These are phyloP conservation scores for Rallus crepitans DNA, from an alignment of 2,797 vertebrate species.

Conservation along the genomic window DNA sequence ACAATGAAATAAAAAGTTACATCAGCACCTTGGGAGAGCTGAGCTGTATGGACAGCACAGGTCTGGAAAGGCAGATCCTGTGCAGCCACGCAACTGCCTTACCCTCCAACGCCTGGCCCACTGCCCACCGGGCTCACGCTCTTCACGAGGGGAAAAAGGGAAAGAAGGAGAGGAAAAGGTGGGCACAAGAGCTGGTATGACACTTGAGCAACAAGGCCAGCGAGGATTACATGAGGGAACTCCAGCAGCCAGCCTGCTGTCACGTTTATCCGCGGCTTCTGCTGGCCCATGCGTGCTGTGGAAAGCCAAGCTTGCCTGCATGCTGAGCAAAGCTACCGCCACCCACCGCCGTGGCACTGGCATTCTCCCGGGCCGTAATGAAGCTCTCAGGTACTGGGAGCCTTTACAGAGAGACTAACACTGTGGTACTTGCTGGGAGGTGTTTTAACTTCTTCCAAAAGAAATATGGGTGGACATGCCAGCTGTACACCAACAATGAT, in stretches of 20 bases:
- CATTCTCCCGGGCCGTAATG: fast-evolving
- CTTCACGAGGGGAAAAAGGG: not conserved
- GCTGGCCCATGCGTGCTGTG: not conserved
- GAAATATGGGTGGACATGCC: not conserved
- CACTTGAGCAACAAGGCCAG: not conserved
- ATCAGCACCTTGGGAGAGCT: not conserved
- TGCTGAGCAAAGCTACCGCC: not conserved
- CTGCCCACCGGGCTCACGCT: not conserved
- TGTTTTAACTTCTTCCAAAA: not conserved
- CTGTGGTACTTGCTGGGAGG: not conserved
- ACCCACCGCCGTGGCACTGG: not conserved
- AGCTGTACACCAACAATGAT: fast-evolving
- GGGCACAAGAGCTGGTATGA: not conserved
- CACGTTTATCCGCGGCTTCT: not conserved
- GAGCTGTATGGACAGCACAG: not conserved
- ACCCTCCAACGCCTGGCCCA: no score
- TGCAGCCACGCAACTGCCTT: not conserved
- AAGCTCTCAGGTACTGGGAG: not conserved
- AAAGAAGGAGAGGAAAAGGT: not conserved
- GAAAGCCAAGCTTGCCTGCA: fast-evolving
- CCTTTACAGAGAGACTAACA: not conserved
- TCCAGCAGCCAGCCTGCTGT: not conserved
- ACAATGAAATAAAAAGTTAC: not conserved
- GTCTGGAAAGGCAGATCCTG: no score
- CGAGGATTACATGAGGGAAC: not conserved